phyloP scores from a whole-genome alignment of 2,888 invertebrate species.

The Zaprionus lineosus region DNA sequence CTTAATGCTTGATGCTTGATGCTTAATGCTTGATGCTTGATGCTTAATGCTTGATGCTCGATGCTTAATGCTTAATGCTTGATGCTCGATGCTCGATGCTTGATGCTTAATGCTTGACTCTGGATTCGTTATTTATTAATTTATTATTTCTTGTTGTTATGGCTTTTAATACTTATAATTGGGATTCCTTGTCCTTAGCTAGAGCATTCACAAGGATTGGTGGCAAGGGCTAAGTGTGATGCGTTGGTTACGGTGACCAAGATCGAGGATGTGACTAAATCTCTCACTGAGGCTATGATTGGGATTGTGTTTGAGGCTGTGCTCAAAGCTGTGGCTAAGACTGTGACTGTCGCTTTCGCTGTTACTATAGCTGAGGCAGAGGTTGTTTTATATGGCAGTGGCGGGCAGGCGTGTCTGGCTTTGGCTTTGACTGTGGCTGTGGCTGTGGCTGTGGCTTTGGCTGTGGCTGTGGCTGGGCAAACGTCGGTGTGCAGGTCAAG shows the following conservation, averaged over 20 bases:
- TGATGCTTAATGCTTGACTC: too few species aligned
- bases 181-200: slow-evolving; percentile 23
- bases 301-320: neutral
- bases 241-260: slow-evolving; percentile 7
- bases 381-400: slow-evolving; percentile 54
- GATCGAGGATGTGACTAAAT: neutral
- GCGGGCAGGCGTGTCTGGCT: slow-evolving; percentile 46
- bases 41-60: too few species aligned
- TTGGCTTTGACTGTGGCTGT: slow-evolving; percentile 29
- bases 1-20: too few species aligned
- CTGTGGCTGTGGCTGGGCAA: slow-evolving; percentile 29
- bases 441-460: slow-evolving; percentile 15
- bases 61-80: too few species aligned
- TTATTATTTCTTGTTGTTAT: slow-evolving; percentile 1
- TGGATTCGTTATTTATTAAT: too few species aligned
- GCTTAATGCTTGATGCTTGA: too few species aligned
- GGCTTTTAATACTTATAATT: slow-evolving; percentile 1
- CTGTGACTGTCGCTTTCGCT: slow-evolving; percentile 14
- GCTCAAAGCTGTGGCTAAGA: slow-evolving; percentile 6
- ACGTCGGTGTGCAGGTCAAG: slow-evolving; percentile 47
- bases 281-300: slow-evolving; percentile 12
- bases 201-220: slow-evolving; percentile 20
- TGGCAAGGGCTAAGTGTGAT: slow-evolving; percentile 10
- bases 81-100: too few species aligned
- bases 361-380: slow-evolving; percentile 31